Evolutionary conservation across 2,888 invertebrate species (phyloP).

Genomic region (Parnassius apollo): DNA sequence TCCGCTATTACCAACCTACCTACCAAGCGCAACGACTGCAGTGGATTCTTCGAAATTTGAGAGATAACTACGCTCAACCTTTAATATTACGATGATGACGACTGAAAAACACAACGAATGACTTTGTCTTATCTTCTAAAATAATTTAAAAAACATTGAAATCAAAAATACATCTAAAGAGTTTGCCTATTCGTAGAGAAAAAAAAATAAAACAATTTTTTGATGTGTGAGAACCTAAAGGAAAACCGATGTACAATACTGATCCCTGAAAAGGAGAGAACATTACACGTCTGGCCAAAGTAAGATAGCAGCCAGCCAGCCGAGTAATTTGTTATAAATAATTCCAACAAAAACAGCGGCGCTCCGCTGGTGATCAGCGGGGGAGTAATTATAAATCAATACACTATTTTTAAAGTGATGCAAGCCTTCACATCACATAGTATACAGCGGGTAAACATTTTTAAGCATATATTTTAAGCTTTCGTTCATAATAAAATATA

Average conservation of each 20-base stretch:
- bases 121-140: too few species aligned
- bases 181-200: too few species aligned
- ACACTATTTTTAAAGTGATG: conserved; percentile 44
- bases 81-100: too few species aligned
- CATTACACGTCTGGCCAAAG: conserved; percentile 37
- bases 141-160: too few species aligned
- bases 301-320: conserved; percentile 38
- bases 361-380: conserved; percentile 35
- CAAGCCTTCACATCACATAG: conserved; percentile 1
- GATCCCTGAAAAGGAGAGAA: conserved; percentile 34
- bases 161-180: too few species aligned
- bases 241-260: conserved; percentile 32
- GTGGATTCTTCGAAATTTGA: too few species aligned
- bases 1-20: too few species aligned
- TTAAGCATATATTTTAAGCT: conserved; percentile 11
- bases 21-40: too few species aligned
- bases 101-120: too few species aligned
- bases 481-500: background rate
- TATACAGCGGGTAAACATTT: conserved; percentile 35
- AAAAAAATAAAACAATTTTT: conserved; percentile 11
- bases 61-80: too few species aligned
- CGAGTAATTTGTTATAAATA: conserved; percentile 50
- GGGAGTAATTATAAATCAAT: conserved; percentile 53
- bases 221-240: conserved; percentile 25
- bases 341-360: conserved; percentile 45